phyloP scores from a whole-genome alignment of 2,888 invertebrate species.

The Erebia ligea region DNA sequence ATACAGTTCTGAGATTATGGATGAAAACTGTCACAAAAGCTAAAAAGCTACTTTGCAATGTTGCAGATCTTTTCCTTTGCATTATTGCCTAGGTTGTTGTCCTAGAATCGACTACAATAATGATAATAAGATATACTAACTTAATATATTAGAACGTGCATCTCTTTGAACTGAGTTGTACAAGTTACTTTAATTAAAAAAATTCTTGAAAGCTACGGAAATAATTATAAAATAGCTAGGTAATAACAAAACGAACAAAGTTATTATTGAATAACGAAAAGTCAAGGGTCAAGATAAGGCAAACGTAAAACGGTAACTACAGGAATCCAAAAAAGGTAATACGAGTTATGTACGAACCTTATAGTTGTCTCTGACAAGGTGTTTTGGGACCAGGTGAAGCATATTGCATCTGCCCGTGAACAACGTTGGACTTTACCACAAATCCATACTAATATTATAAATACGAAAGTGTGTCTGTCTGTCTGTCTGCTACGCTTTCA shows the following conservation, averaged over 20 bases:
- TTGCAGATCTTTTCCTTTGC: not conserved
- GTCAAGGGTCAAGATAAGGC: constrained; percentile 57
- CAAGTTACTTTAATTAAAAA: not conserved
- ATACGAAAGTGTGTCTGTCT: too few relatives aligned
- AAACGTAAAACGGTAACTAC: constrained; percentile 52
- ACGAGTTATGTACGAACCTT: constrained; percentile 32
- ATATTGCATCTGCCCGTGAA: constrained; percentile 54
- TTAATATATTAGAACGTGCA: not conserved
- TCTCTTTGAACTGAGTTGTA: constrained; percentile 2
- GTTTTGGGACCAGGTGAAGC: constrained; percentile 59
- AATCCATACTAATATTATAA: too few relatives aligned
- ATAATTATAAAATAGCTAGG: constrained; percentile 9
- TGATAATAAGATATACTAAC: too few relatives aligned
- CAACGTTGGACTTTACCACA: constrained; percentile 11
- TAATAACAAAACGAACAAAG: constrained; percentile 18
- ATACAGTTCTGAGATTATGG: too few relatives aligned
- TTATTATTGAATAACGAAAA: constrained; percentile 35
- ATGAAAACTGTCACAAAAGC: too few relatives aligned
- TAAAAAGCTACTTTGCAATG: not conserved
- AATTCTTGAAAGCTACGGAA: not conserved
- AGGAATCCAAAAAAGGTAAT: constrained; percentile 57
- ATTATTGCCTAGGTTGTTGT: too few relatives aligned
- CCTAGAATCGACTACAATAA: too few relatives aligned
- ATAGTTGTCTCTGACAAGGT: constrained; percentile 55
- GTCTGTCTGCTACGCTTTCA: too few relatives aligned